Conservation (phyloP, 2,797 vertebrate species). For the Xenopus petersii region DNA sequence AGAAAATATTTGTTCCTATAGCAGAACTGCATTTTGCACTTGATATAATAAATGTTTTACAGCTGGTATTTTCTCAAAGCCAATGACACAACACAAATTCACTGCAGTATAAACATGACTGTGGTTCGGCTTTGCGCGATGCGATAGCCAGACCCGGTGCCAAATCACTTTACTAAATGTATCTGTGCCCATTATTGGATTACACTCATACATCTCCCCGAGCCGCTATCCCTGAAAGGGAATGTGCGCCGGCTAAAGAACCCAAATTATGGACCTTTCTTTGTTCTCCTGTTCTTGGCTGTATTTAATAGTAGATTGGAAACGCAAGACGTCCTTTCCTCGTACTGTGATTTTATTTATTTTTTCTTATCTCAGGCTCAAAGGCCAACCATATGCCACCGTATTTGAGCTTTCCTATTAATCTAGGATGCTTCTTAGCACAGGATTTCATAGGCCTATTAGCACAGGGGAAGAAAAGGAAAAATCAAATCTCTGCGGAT, state of each 20-base stretch:
- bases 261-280: constrained; percentile 46
- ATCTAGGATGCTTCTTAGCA: constrained; percentile 57
- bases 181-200: neutral
- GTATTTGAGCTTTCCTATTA: constrained; percentile 51
- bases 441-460: constrained; percentile 59
- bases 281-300: constrained; percentile 52
- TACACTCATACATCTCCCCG: neutral
- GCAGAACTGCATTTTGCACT: too few species aligned
- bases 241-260: constrained; percentile 37
- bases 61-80: too few species aligned
- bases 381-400: constrained; percentile 54
- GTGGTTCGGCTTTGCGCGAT: too few species aligned
- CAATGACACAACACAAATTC: too few species aligned
- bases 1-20: too few species aligned
- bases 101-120: too few species aligned
- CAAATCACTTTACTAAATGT: neutral
- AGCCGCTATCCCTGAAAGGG: neutral
- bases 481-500: constrained; percentile 52
- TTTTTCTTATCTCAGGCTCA: constrained; percentile 50
- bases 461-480: constrained; percentile 49
- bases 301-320: constrained; percentile 54
- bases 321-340: constrained; percentile 43
- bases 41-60: too few species aligned
- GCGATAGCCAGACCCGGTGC: too few species aligned
- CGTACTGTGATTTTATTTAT: neutral